These are phyloP conservation scores for Protaetia brevitarsis DNA, from an alignment of 1,140 invertebrate species.

Conservation along the genomic window DNA sequence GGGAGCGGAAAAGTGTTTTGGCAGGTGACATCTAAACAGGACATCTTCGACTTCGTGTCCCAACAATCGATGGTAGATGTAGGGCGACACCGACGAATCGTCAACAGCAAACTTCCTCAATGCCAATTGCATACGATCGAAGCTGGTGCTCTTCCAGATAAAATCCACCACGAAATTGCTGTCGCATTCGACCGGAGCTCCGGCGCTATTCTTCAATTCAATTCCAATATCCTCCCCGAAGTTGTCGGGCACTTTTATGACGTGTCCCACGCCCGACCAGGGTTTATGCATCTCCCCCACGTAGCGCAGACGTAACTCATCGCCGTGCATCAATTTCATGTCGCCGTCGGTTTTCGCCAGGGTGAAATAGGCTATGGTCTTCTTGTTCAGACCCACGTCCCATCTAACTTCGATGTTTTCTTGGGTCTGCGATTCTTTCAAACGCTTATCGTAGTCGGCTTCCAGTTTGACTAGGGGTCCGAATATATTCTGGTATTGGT, in stretches of 20 bases:
- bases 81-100: constrained; percentile 92
- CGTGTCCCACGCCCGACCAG: constrained; percentile 94
- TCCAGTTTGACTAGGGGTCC: constrained; percentile 95
- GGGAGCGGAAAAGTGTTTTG: constrained; percentile 95
- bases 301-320: constrained; percentile 92
- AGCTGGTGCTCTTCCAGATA: constrained; percentile 99
- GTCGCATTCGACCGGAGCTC: constrained; percentile 87
- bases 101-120: constrained; percentile 95
- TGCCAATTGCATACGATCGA: constrained; percentile 97
- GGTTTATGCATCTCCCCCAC: constrained; percentile 88
- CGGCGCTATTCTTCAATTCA: constrained; percentile 88
- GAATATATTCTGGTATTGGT: constrained; percentile 99
- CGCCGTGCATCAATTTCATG: constrained; percentile 99
- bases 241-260: constrained; percentile 99
- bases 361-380: constrained; percentile 95
- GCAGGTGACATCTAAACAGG: constrained; percentile 82
- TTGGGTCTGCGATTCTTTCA: constrained; percentile 98
- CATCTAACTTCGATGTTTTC: constrained; percentile 98
- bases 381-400: constrained; percentile 98
- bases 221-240: constrained; percentile 98
- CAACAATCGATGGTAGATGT: constrained; percentile 94
- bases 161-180: constrained; percentile 98
- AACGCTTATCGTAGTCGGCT: constrained; percentile 96
- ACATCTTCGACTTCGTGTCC: constrained; percentile 98
- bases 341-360: constrained; percentile 97